Percentiles rank a stretch among this genome's conserved stretches.
phyloP scores from a whole-genome alignment of 1,140 invertebrate genomes.

The Danaus plexippus region DNA sequence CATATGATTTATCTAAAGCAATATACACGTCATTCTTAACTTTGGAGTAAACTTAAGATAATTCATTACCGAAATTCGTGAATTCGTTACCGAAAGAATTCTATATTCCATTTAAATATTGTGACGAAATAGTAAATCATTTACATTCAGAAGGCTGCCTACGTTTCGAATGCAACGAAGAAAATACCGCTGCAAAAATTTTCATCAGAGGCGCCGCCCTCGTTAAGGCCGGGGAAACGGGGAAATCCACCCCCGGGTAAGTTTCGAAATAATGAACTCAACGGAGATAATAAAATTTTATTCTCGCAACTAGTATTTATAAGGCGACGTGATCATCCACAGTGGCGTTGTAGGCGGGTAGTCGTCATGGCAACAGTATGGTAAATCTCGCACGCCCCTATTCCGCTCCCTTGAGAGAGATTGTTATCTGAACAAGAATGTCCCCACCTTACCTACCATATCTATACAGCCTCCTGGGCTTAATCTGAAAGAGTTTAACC shows the following conservation, averaged over 20 bases:
- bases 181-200: conserved; percentile 32
- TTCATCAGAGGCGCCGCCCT: conserved; percentile 34
- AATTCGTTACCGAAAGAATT: too few species aligned
- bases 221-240: conserved; percentile 43
- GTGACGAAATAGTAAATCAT: conserved; percentile 11
- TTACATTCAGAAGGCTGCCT: conserved; percentile 4
- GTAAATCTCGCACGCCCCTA: conserved; percentile 55
- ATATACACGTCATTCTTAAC: too few species aligned
- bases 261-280: conserved; percentile 59
- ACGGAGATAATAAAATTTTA: conserved; percentile 66
- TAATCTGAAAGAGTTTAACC: conserved; percentile 63
- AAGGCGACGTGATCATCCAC: conserved; percentile 54
- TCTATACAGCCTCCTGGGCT: conserved; percentile 45
- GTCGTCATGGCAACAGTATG: conserved; percentile 52
- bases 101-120: too few species aligned
- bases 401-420: conserved; percentile 47
- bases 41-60: too few species aligned
- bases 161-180: conserved; percentile 25
- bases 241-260: conserved; percentile 38
- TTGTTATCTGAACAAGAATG: conserved; percentile 62
- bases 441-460: conserved; percentile 57
- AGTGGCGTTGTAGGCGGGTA: conserved; percentile 39
- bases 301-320: conserved; percentile 62
- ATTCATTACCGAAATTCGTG: too few species aligned
- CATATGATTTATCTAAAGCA: too few species aligned